Conservation (phyloP, 2,888 invertebrate species). For the Zeuzera pyrina region DNA sequence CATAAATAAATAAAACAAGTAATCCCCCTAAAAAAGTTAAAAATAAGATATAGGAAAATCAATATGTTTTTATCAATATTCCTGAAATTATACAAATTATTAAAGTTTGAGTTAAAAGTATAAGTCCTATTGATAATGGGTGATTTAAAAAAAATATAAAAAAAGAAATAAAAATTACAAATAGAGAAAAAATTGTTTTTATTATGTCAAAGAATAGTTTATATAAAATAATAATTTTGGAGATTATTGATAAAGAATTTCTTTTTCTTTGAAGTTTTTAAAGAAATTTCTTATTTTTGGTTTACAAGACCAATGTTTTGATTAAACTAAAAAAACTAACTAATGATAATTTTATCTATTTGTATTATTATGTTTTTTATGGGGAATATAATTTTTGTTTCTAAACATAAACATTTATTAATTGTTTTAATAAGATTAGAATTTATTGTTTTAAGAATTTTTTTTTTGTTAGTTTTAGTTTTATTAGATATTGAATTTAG, state of each 20-base stretch:
- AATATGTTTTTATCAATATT: constrained; percentile 62
- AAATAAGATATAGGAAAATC: constrained; percentile 76
- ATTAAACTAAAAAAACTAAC: constrained; percentile 75
- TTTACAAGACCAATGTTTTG: constrained; percentile 81
- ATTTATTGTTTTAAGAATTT: constrained; percentile 73
- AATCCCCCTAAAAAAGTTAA: constrained; percentile 76
- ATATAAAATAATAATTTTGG: constrained; percentile 79
- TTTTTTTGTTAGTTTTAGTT: constrained; percentile 62
- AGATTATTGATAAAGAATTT: constrained; percentile 73
- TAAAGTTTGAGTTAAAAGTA: constrained; percentile 67
- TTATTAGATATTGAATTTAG: constrained; percentile 57
- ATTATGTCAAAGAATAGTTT: constrained; percentile 74
- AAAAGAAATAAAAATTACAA: constrained; percentile 41
- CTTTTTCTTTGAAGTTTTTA: constrained; percentile 76
- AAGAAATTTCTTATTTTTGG: constrained; percentile 71
- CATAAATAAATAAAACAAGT: constrained; percentile 77
- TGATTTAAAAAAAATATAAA: constrained; percentile 48
- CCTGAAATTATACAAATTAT: constrained; percentile 57
- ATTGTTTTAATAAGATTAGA: constrained; percentile 74
- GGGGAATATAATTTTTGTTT: constrained; percentile 66
- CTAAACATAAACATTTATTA: constrained; percentile 73
- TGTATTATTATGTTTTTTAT: constrained; percentile 62
- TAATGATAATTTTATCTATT: constrained; percentile 61
- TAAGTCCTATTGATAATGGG: constrained; percentile 68
- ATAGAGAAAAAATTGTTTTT: constrained; percentile 44